Conservation (phyloP, 2,888 invertebrate species). For the Stenolophus ochropezus region DNA sequence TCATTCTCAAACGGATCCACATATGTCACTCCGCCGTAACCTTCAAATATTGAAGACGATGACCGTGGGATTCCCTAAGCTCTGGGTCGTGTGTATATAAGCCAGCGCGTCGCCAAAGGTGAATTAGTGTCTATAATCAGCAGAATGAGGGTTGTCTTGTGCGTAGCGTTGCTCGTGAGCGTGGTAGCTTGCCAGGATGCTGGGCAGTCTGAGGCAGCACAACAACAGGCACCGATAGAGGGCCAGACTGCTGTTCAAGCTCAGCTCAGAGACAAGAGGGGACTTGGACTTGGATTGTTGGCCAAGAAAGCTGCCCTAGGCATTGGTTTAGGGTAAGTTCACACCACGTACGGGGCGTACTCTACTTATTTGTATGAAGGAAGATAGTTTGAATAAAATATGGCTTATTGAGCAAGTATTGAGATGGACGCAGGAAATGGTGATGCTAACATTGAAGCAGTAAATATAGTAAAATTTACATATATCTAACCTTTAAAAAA, state of each 20-base stretch:
- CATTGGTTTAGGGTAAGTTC: too few relatives aligned
- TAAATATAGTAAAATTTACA: too few relatives aligned
- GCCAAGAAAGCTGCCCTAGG: too few relatives aligned
- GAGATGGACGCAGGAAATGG: too few relatives aligned
- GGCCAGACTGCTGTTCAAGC: not conserved
- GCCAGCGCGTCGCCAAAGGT: not conserved
- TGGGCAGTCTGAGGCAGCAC: not conserved
- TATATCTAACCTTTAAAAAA: too few relatives aligned
- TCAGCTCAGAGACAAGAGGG: not conserved
- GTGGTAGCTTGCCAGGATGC: not conserved
- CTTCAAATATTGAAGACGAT: not conserved
- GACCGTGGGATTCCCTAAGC: not conserved
- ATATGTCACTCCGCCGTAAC: not conserved
- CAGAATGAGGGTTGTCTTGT: not conserved
- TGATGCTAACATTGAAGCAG: too few relatives aligned
- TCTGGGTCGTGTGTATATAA: not conserved
- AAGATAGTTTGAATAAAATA: too few relatives aligned
- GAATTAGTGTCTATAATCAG: not conserved
- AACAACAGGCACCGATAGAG: not conserved
- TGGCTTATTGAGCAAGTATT: too few relatives aligned
- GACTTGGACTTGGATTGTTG: too few relatives aligned
- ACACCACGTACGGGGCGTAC: too few relatives aligned
- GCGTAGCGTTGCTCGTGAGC: not conserved
- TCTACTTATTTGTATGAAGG: too few relatives aligned
- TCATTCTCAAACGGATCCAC: not conserved